These are phyloP conservation scores for Xestobium rufovillosum DNA, from an alignment of 2,888 invertebrate genomes.

Conservation along the genomic window DNA sequence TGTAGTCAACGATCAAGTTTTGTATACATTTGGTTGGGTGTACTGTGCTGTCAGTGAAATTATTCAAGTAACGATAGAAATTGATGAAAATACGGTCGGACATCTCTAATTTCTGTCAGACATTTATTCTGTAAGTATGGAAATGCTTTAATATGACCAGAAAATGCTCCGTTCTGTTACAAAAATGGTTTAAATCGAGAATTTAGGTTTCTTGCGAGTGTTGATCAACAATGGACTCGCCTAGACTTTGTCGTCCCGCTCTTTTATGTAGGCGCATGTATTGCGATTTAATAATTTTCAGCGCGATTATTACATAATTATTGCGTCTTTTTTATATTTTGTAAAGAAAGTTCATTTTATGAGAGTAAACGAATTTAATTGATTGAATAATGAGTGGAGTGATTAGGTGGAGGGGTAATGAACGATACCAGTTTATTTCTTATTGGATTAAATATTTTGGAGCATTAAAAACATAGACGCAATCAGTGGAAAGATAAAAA, in stretches of 20 bases:
- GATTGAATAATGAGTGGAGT: too few species aligned
- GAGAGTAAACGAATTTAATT: too few species aligned
- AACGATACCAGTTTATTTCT: too few species aligned
- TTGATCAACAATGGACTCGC: slow-evolving; percentile 38
- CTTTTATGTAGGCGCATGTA: slow-evolving; percentile 34
- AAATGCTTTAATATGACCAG: slow-evolving; percentile 27
- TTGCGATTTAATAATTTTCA: slow-evolving; percentile 16
- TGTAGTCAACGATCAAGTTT: slow-evolving; percentile 39
- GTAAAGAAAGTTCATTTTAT: too few species aligned
- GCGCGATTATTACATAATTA: too few species aligned
- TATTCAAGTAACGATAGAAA: slow-evolving; percentile 52
- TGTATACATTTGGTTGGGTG: slow-evolving; percentile 45
- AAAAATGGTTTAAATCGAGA: slow-evolving; percentile 29
- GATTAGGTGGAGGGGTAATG: too few species aligned
- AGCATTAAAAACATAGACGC: too few species aligned
- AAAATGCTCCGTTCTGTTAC: slow-evolving; percentile 38
- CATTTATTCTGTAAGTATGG: slow-evolving; percentile 61
- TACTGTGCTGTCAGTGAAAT: slow-evolving; percentile 42
- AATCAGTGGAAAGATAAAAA: too few species aligned
- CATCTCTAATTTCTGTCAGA: slow-evolving; percentile 58
- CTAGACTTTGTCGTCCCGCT: slow-evolving; percentile 40
- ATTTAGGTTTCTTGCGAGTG: too few species aligned
- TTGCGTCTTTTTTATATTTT: too few species aligned
- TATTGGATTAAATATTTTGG: too few species aligned
- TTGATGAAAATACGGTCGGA: slow-evolving; percentile 61